phyloP scores from a whole-genome alignment of 2,113 vertebrate species.

The Notiomystis cincta region DNA sequence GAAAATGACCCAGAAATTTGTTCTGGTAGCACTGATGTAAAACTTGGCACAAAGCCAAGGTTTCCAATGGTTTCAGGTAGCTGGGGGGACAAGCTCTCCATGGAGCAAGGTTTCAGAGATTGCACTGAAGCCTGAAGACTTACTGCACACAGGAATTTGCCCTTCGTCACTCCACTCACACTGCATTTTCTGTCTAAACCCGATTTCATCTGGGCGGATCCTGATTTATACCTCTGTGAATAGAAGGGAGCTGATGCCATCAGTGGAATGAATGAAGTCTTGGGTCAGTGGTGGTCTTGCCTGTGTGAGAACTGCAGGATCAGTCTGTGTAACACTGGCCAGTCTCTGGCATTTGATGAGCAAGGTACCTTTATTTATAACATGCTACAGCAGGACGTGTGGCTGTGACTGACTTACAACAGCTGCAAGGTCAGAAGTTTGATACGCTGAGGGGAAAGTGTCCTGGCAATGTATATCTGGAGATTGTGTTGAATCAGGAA shows the following conservation, averaged over 20 bases:
- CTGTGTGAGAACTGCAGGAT: neutral
- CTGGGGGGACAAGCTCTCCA: neutral
- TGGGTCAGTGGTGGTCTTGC: neutral
- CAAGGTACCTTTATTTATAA: constrained; percentile 70
- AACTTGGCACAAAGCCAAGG: neutral
- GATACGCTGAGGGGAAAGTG: neutral
- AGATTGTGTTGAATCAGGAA: constrained; percentile 57
- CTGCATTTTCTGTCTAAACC: constrained; percentile 1
- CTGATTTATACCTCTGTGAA: neutral
- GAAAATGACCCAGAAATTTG: neutral
- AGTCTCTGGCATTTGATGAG: constrained; percentile 46
- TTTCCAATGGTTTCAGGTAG: neutral
- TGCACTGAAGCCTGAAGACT: neutral
- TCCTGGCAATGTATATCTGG: constrained; percentile 2
- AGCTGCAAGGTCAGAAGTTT: constrained; percentile 65
- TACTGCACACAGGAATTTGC: neutral
- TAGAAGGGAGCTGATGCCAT: neutral
- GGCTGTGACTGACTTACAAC: constrained; percentile 44
- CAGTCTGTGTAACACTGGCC: neutral
- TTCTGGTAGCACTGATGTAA: neutral
- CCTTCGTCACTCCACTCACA: neutral
- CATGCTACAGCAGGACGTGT: constrained; percentile 6
- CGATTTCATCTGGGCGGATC: neutral
- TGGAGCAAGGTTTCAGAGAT: neutral
- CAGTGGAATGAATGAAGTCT: neutral